Evolutionary conservation across 2,113 vertebrate species (phyloP).

Genomic region (Seriola quinqueradiata): DNA sequence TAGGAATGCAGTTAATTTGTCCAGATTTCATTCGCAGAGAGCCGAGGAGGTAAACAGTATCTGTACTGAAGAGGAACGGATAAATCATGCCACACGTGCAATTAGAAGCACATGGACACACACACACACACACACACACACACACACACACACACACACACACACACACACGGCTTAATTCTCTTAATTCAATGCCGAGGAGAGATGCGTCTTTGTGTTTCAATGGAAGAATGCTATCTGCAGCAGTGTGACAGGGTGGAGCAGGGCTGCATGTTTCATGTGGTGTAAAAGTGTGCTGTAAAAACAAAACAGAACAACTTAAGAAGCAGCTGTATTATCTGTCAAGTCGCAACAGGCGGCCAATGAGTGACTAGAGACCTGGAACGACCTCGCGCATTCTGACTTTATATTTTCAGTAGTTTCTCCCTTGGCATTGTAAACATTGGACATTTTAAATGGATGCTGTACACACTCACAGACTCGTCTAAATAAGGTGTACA

Average conservation of each 20-base stretch:
- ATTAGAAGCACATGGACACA: too few relatives aligned
- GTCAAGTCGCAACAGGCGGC: background rate
- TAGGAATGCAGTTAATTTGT: slow-evolving; percentile 20
- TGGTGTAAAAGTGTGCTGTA: background rate
- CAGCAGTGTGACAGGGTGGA: background rate
- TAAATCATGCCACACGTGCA: background rate
- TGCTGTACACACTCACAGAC: background rate
- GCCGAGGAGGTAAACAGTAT: background rate
- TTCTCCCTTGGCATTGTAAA: slow-evolving; percentile 1
- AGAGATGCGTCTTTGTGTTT: too few relatives aligned
- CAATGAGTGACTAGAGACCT: background rate
- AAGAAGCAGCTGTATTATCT: background rate
- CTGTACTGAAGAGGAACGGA: background rate
- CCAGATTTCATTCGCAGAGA: slow-evolving; percentile 12
- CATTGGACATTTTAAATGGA: background rate
- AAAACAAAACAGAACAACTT: too few relatives aligned
- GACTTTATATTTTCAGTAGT: background rate
- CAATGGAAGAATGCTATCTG: too few relatives aligned
- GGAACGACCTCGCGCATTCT: background rate
- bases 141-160: too few relatives aligned
- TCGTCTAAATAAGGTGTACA: slow-evolving; percentile 8
- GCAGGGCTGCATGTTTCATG: background rate
- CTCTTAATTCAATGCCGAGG: too few relatives aligned
- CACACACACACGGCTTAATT: too few relatives aligned
- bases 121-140: too few relatives aligned